phyloP scores from a whole-genome alignment of 2,113 vertebrate genomes.

The Lates calcarifer region DNA sequence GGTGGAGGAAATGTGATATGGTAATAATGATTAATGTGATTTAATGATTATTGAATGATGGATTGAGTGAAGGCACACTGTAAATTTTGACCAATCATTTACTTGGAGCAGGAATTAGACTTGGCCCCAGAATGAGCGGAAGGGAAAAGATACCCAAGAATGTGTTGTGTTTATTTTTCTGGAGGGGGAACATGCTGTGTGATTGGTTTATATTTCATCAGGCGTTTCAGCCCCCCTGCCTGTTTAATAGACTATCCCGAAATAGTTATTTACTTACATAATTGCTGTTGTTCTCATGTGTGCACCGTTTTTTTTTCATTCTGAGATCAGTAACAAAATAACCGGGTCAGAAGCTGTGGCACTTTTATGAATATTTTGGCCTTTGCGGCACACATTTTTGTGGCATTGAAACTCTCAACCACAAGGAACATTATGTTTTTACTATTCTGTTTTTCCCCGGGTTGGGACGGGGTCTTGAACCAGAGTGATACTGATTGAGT shows the following conservation, averaged over 20 bases:
- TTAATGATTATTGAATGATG: conserved; percentile 25
- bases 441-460: conserved; percentile 52
- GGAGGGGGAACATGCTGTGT: conserved; percentile 35
- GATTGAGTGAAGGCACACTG: not conserved
- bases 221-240: conserved; percentile 7
- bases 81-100: conserved; percentile 20
- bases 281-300: conserved; percentile 43
- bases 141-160: conserved; percentile 8
- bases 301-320: not conserved
- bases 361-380: conserved; percentile 56
- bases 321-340: conserved; percentile 17
- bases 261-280: conserved; percentile 55
- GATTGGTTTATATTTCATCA: conserved; percentile 50
- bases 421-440: conserved; percentile 71
- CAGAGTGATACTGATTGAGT: conserved; percentile 50
- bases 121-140: not conserved
- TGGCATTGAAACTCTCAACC: conserved; percentile 58
- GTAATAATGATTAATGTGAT: conserved; percentile 27
- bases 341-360: conserved; percentile 26
- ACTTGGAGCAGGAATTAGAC: not conserved
- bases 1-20: not conserved
- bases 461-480: conserved; percentile 41
- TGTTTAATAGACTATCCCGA: conserved; percentile 49
- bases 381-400: conserved; percentile 60
- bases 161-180: conserved; percentile 49